These are phyloP conservation scores for Thamnaconus septentrionalis DNA, from an alignment of 2,113 vertebrate species.

Conservation along the genomic window DNA sequence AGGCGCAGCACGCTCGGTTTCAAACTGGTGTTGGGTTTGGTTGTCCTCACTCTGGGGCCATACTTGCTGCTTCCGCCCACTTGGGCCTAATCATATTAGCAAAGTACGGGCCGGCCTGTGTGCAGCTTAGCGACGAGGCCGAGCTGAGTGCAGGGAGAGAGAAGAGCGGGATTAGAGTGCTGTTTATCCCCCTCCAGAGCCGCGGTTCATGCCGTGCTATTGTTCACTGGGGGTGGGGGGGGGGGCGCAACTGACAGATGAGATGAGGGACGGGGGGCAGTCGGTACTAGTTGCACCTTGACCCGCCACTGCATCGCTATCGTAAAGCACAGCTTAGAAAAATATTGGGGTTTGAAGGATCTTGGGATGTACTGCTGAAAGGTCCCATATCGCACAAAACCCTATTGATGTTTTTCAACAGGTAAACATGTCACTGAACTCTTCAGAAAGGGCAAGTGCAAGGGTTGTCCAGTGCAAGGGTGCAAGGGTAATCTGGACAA, in stretches of 20 bases:
- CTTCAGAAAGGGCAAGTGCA: too few relatives aligned
- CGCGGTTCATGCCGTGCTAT: conserved; percentile 45
- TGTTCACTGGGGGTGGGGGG: conserved; percentile 30
- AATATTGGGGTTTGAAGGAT: too few relatives aligned
- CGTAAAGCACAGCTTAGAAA: too few relatives aligned
- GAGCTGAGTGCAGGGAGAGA: conserved; percentile 38
- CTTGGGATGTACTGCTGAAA: too few relatives aligned
- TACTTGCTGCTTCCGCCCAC: conserved; percentile 42
- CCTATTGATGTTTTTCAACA: too few relatives aligned
- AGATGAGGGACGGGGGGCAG: conserved; percentile 20
- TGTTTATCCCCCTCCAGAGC: conserved; percentile 60
- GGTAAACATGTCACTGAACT: too few relatives aligned
- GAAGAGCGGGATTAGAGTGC: conserved; percentile 62
- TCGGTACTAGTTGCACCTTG: background rate
- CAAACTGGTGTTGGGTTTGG: conserved; percentile 32
- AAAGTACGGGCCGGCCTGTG: conserved; percentile 45
- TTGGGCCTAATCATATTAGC: conserved; percentile 71
- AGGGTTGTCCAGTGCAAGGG: too few relatives aligned
- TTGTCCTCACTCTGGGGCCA: conserved; percentile 21
- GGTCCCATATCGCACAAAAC: too few relatives aligned
- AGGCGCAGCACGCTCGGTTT: conserved; percentile 1
- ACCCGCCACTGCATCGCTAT: background rate
- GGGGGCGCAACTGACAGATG: conserved; percentile 43
- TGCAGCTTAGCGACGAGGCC: conserved; percentile 48
- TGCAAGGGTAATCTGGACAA: too few relatives aligned